phyloP scores from a whole-genome alignment of 2,888 invertebrate genomes.

The Podabrus alpinus region DNA sequence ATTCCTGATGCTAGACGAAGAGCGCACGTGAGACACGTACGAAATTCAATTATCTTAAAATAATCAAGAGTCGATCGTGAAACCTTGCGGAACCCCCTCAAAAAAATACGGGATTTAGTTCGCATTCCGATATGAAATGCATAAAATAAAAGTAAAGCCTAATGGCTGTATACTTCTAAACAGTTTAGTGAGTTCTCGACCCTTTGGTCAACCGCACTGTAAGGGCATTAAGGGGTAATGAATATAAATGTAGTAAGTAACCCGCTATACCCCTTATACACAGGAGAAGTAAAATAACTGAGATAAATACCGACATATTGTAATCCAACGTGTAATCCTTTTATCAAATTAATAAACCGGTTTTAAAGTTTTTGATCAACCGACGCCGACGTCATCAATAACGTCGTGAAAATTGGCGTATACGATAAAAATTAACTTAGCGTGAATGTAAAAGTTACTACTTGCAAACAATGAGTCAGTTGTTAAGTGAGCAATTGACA shows the following conservation, averaged over 20 bases:
- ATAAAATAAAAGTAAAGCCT: conserved; percentile 28
- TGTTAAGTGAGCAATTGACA: conserved; percentile 53
- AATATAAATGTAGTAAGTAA: conserved; percentile 50
- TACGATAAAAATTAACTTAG: neutral
- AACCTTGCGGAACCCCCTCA: neutral
- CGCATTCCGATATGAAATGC: conserved; percentile 14
- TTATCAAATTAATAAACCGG: conserved; percentile 6
- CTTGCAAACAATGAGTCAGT: conserved; percentile 48
- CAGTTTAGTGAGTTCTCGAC: conserved; percentile 38
- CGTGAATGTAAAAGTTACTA: conserved; percentile 9
- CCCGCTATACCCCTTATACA: conserved; percentile 23
- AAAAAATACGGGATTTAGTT: neutral
- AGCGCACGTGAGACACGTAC: neutral
- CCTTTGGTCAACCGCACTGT: conserved; percentile 52
- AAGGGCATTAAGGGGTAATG: conserved; percentile 49
- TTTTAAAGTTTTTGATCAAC: conserved; percentile 4
- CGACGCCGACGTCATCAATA: neutral
- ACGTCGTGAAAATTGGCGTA: neutral
- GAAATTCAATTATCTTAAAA: neutral
- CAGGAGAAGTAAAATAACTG: conserved; percentile 5
- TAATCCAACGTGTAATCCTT: conserved; percentile 11
- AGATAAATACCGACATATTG: conserved; percentile 21
- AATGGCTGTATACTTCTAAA: conserved; percentile 34
- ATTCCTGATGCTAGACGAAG: neutral
- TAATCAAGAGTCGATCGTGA: neutral